Evolutionary conservation across 2,888 invertebrate genomes (phyloP).

Genomic region (Cistogaster globosa): DNA sequence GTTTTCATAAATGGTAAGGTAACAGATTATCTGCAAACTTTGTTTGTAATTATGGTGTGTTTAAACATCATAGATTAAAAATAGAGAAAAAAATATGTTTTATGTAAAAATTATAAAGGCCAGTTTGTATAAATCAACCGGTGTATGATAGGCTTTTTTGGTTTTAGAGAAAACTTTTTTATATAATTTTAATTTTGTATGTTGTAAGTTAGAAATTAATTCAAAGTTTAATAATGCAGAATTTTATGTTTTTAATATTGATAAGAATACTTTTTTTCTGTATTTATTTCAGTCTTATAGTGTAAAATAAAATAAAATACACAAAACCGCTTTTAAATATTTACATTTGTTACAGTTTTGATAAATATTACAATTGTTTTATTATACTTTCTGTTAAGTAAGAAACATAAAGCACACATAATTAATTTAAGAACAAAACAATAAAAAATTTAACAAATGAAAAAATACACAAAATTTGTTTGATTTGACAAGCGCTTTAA

Average conservation of each 20-base stretch:
- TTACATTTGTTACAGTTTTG: conserved; percentile 19
- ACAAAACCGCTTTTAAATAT: conserved; percentile 35
- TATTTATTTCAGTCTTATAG: conserved; percentile 60
- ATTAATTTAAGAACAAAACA: conserved; percentile 7
- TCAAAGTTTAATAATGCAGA: not conserved
- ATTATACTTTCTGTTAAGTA: not conserved
- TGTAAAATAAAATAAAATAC: conserved; percentile 45
- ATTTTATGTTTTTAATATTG: conserved; percentile 33
- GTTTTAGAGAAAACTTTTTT: not conserved
- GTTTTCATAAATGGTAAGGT: too few relatives aligned
- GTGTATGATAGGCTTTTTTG: not conserved
- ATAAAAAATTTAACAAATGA: not conserved
- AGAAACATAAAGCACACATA: conserved; percentile 47
- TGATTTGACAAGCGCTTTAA: not conserved
- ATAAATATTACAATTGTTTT: conserved; percentile 6
- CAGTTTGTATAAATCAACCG: too few relatives aligned
- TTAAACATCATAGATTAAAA: conserved; percentile 6
- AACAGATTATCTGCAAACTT: not conserved
- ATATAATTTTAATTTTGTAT: not conserved
- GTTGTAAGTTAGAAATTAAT: not conserved
- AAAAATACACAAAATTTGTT: not conserved
- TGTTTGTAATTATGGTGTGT: not conserved
- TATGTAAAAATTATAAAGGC: too few relatives aligned
- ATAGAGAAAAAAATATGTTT: not conserved
- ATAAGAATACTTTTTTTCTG: conserved; percentile 53